Base-by-base conservation (phyloP, 2,888 invertebrate genomes). In the Euzophera pinguis region DNA sequence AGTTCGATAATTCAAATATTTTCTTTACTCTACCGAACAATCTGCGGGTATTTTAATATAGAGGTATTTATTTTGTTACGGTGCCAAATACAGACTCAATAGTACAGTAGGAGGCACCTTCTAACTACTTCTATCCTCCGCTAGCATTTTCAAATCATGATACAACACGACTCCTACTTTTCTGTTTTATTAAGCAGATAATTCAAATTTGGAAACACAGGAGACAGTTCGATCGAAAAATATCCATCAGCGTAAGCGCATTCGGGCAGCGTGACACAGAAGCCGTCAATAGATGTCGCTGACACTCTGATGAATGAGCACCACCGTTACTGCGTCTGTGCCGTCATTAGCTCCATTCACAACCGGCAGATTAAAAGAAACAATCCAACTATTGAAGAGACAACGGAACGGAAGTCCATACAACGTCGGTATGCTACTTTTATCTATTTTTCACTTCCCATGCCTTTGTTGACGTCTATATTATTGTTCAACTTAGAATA, bases 271-370 rank as follows among this genome's bases (percentile, higher is more conserved):
- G 74, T 81, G 78, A 72, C 78, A 81, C 81, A 79, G 80, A 73
- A 81, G 81, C 77, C 71, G 88, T 85, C 87, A 88, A 88, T 87
- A 85, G 84, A 86, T 86, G 88, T 83, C 86, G 83, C 75, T 82
- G 85, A 84, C 84, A 80, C 71, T 74, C 75, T 86, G 87, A 87
- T 87, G 85, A 86, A 87, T 86, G 86, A 85, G 80, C 74, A 67
- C 75, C 65, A 79, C 83, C 82, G 87, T 84, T 85, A 81, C 71
- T n/a, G n/a, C n/a, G n/a, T 70, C 78, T 71, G 71, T 55, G 56
- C 60, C 63, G 62, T 85, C 85, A 84, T 86, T 87, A 85, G 81
- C 83, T 80, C 67, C 81, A 81, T 84, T 82, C 82, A 81, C 69
- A 68, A 68, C 65, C 65, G 68, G 45, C 45, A 81, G 78, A 84